phyloP scores from a whole-genome alignment of 2,888 invertebrate species.

The Notocelia uddmanniana region DNA sequence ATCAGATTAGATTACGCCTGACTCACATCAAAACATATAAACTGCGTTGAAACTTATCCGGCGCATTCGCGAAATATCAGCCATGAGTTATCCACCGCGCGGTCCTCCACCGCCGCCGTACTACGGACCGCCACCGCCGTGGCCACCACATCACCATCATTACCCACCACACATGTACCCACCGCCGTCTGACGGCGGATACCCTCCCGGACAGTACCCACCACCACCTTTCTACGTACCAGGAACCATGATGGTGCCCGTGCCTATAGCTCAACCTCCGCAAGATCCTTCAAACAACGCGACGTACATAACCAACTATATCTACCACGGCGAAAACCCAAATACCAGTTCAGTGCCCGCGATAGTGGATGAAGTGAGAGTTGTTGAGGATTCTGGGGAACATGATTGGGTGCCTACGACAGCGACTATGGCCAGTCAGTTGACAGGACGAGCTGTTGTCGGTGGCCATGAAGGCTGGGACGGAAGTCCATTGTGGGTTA shows the following conservation, averaged over 20 bases:
- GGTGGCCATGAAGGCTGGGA: constrained; percentile 83
- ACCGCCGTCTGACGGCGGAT: constrained; percentile 53
- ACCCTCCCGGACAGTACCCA: constrained; percentile 51
- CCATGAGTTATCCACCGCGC: constrained; percentile 69
- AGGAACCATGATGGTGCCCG: constrained; percentile 73
- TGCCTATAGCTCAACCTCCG: constrained; percentile 57
- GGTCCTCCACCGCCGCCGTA: constrained; percentile 50
- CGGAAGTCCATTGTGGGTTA: constrained; percentile 80
- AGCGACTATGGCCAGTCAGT: constrained; percentile 65
- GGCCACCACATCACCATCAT: constrained; percentile 44
- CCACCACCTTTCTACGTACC: constrained; percentile 74
- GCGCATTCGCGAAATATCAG: constrained; percentile 29
- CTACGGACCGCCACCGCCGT: constrained; percentile 48
- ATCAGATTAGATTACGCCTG: constrained; percentile 41
- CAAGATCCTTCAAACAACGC: constrained; percentile 56
- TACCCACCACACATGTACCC: constrained; percentile 45
- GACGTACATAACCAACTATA: constrained; percentile 79
- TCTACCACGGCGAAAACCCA: constrained; percentile 70
- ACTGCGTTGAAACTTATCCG: constrained; percentile 18
- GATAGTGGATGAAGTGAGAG: constrained; percentile 59
- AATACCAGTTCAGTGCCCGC: constrained; percentile 49
- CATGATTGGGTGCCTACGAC: constrained; percentile 78
- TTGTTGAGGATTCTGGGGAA: constrained; percentile 74
- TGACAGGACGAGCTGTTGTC: constrained; percentile 74
- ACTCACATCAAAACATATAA: constrained; percentile 38